Evolutionary conservation across 2,888 invertebrate species (phyloP), one percentile per base, ranked within the genome.

Genomic region (Tachina grossa): DNA sequence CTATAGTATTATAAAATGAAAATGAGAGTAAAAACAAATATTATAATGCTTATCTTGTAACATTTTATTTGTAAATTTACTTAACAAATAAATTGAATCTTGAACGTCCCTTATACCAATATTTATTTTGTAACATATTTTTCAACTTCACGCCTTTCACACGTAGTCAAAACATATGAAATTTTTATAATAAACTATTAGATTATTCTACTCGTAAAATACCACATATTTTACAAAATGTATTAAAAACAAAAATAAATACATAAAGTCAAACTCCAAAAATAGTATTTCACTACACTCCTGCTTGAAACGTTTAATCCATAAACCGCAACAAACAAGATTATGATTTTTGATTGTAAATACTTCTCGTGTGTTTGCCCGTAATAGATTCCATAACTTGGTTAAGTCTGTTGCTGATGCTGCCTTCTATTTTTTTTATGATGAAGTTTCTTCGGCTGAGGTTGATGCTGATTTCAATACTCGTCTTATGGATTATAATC

Each of bases 281-380:
- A 75, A 68, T 53, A 53, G 19, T 53, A 45, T 69, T 53, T 68
- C 16, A 61, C 31, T 47, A 13, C n/a, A 65, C 43, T 71, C 39
- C 45, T 65, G 65, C 39, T 65, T 13, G 11, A 43, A 81, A 88
- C 16, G 61, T 89, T 88, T 90, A 90, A 90, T 91, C 90, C 88
- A 87, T 87, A 88, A 88, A 89, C 91, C 91, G 91, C 90, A 91
- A 85, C 91, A 87, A 91, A 90, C 89, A 88, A 88, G 91, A 90
- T 90, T 91, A 91, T 81, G 81, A 81, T 39, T 74, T 74, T 66
- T 83, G 74, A 66, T 80, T 68, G 51, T 74, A 68, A 63, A 76
- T 72, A 71, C 57, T 57, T 1, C 41, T 72, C 13, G 41, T 51
- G 49, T 63, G 39, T 47, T 59, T 31, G 31, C 65, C 14, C 19